Base-by-base conservation (phyloP, 2,113 vertebrate genomes). In the Tautogolabrus adspersus region DNA sequence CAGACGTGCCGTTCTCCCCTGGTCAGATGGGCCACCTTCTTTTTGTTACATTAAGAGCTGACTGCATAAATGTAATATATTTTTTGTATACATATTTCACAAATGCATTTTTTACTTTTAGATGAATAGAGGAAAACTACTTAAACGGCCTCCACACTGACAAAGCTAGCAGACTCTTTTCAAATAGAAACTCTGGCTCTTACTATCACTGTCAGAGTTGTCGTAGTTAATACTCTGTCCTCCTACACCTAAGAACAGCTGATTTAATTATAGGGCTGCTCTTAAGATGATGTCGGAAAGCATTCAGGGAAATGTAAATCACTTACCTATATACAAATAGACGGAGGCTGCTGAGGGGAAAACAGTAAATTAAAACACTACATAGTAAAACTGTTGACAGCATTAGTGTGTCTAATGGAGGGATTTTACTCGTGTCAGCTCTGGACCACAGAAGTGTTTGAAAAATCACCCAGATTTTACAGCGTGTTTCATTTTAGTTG, bases 401-500 rank as follows among this genome's bases (percentile, higher is more conserved):
- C 23, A 16, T 23, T 3, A 44, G 49, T 26, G 23, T 65, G 16
- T 57, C n/a, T 54, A 21, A 61, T 59, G 40, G 60, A 62, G 66
- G n/a, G 73, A 34, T 72, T 72, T 79, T 70, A 10, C 21, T 60
- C 26, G 37, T 55, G 26, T 60, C 59, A 49, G 56, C 22, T 49
- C 49, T 71, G 74, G 76, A 72, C 72, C 46, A 7, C 34, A 8
- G 19, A 80, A 75, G 57, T 71, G 62, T 79, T 62, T 61, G n/a
- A 76, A 77, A 87, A 83, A 58, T 73, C 69, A 18, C 60, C 40
- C 71, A 7, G 34, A 72, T 85, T 92, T 93, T 88, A 93, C 81
- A 78, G 85, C 3, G 92, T 92, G 89, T 92, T 93, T 91, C 89
- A 91, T 93, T 90, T 88, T 71, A 71, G 67, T 63, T 78, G 66